A percentile compares a stretch with the other conserved stretches of the same genome.
Conservation (phyloP, 2,797 vertebrate genomes). For the Chiloscyllium punctatum region DNA sequence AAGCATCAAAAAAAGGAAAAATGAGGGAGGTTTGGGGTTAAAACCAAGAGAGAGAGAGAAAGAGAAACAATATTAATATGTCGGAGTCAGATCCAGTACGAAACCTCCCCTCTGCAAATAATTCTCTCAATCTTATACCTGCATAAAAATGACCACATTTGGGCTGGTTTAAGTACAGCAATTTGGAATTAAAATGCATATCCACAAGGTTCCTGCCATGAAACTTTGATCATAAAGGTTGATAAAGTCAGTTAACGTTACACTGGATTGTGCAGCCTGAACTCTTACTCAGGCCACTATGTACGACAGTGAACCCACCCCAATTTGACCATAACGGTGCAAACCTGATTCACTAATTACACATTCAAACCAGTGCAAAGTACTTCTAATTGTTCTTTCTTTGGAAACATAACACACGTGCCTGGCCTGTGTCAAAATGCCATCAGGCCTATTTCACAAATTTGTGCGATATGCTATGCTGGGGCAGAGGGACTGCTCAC, state of each 20-base stretch:
- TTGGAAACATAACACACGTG: not conserved
- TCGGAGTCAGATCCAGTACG: not conserved
- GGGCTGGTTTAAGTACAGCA: not conserved
- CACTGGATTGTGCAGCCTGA: not conserved
- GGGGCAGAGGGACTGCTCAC: accelerated
- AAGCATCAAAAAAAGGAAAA: not conserved
- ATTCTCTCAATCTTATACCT: not conserved
- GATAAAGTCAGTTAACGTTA: not conserved
- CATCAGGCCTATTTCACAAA: not conserved
- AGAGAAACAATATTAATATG: no score
- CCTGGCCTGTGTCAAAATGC: not conserved
- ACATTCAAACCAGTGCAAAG: not conserved
- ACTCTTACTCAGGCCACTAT: no score
- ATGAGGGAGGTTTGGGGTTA: not conserved
- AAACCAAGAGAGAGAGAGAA: no score
- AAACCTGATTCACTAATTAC: not conserved
- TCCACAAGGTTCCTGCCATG: not conserved
- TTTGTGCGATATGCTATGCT: no score
- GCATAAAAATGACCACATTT: not conserved
- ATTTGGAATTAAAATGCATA: not conserved
- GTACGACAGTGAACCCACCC: not conserved
- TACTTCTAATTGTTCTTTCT: not conserved
- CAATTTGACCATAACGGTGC: not conserved
- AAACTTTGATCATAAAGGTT: not conserved
- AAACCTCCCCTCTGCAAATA: not conserved